Evolutionary conservation across 2,113 vertebrate genomes (phyloP), one percentile per base, ranked within the genome.

Genomic region (Centropristis striata): DNA sequence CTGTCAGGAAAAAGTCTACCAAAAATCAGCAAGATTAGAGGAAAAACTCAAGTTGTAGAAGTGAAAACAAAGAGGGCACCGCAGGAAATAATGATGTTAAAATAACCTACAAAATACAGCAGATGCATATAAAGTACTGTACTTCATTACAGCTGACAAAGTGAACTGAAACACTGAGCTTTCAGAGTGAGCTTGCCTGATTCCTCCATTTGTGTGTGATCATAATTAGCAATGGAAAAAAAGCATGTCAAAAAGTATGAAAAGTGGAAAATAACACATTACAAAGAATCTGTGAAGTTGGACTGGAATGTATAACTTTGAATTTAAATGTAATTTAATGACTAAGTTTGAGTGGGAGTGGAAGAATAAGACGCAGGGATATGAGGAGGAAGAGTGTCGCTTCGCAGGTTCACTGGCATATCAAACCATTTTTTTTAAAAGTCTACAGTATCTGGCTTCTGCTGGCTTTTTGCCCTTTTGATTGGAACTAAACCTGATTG

Each of bases 341-440:
- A 83, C 75, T 80, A 63, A 68, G 20, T 68, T 81, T 28, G 67
- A 78, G 82, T 80, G 84, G 79, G 84, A 85, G 81, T 28, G 4
- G 42, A 73, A 75, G 57, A 60, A 61, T 44, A 70, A 80, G 53
- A 20, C 37, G 78, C 36, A 50, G 21, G 50, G 60, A 70, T 16
- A 23, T 50, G 72, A 85, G 49, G 61, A 79, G 67, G 73, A 78
- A 21, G 25, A 51, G 64, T 70, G 78, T 73, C 23, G 15, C 41
- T 73, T 69, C 11, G n/a, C 71, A 79, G 71, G 70, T 60, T 47
- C 50, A 64, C 58, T 15, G 47, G 67, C 37, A 37, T 37, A 42
- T 69, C 55, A 66, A 74, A 28, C n/a, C 12, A 10, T 14, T 67
- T 51, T 39, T 47, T 47, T 57, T 0, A 9, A 21, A 74, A 25